A percentile compares a stretch with the other conserved stretches of the same genome.
phyloP scores from a whole-genome alignment of 2,888 invertebrate genomes.

The Eledone cirrhosa region DNA sequence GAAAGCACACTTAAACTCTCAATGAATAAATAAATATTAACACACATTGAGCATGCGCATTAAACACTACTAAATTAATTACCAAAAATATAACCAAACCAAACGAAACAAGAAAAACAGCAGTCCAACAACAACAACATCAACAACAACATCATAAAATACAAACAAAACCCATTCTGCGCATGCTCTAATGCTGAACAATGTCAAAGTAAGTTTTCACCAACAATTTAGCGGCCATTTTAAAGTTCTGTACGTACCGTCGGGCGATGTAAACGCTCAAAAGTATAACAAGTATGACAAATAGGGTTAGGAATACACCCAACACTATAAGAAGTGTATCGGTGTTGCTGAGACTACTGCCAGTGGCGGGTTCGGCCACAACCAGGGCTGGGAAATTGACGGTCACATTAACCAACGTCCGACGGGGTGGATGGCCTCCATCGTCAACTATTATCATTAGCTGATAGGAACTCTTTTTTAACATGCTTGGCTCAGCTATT shows the following conservation, averaged over 20 bases:
- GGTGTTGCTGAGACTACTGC: not conserved
- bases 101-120: too few relatives aligned
- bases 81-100: too few relatives aligned
- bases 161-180: too few relatives aligned
- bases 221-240: not conserved
- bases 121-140: too few relatives aligned
- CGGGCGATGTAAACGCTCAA: constrained; percentile 18
- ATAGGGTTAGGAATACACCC: constrained; percentile 20
- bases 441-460: constrained; percentile 23
- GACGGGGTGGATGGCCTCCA: constrained; percentile 10
- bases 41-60: too few relatives aligned
- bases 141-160: too few relatives aligned
- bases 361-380: not conserved
- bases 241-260: constrained; percentile 22
- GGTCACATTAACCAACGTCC: constrained; percentile 17
- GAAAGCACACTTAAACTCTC: too few relatives aligned
- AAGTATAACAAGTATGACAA: constrained; percentile 14
- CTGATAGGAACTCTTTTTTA: constrained; percentile 2
- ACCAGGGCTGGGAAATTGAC: constrained; percentile 3
- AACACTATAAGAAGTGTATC: constrained; percentile 21
- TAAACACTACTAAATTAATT: too few relatives aligned
- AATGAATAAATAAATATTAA: too few relatives aligned
- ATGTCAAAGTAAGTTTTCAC: constrained; percentile 14
- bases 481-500: constrained; percentile 3
- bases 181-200: not conserved